phyloP scores from a whole-genome alignment of 2,113 vertebrate genomes.

The Phocoena sinus region DNA sequence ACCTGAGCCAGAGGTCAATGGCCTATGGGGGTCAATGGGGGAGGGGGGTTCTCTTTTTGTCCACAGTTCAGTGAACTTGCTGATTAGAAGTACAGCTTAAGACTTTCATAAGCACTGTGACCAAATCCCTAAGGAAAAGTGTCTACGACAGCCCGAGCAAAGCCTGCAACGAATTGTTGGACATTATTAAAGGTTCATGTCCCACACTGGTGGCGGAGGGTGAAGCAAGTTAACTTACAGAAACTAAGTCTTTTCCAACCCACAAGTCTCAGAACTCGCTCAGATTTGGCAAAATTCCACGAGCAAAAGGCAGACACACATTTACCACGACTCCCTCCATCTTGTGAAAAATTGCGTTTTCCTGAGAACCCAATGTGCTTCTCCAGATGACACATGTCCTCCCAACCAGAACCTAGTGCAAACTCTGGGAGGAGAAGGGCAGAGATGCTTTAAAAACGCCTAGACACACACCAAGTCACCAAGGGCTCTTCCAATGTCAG shows the following conservation, averaged over 20 bases:
- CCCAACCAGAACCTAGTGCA: neutral
- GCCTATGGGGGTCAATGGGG: accelerated
- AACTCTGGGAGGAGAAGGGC: neutral
- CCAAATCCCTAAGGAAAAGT: neutral
- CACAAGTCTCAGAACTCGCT: neutral
- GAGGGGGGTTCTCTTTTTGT: accelerated
- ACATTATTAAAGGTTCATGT: neutral
- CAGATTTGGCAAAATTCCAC: accelerated
- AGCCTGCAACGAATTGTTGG: neutral
- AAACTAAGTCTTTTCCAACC: neutral
- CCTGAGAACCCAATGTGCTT: neutral
- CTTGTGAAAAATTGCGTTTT: neutral
- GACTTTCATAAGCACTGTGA: neutral
- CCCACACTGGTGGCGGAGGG: neutral
- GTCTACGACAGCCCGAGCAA: neutral
- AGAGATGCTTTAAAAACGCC: neutral
- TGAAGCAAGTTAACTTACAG: neutral
- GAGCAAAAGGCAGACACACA: neutral
- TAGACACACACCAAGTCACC: neutral
- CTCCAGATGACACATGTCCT: neutral
- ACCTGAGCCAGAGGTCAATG: neutral
- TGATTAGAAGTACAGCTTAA: neutral
- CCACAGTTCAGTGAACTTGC: neutral
- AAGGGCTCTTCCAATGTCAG: neutral
- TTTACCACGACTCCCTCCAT: neutral